Base-by-base conservation (phyloP, 2,797 vertebrate species). In the Graptemys geographica region DNA sequence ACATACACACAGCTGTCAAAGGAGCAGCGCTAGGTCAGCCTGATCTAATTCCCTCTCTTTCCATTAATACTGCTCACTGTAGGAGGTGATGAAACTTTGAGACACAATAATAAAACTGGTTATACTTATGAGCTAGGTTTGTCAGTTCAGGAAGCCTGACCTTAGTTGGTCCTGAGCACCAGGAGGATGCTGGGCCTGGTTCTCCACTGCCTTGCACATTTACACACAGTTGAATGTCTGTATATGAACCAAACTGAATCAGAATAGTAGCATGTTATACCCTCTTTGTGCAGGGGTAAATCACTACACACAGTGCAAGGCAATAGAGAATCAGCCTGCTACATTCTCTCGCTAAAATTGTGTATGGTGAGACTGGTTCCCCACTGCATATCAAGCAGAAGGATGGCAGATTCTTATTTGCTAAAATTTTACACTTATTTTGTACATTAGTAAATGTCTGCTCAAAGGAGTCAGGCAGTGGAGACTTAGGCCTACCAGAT, bases 51-150 rank as follows among this genome's bases (percentile, higher is more conserved):
- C 53, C 57, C 69, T 81, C 1, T 0, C 72, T 65, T 81, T 16
- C 0, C 49, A 86, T 49, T 65, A 27, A 2, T 49, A 1, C 5
- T 49, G 21, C 53, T 81, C 1, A 0, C 23, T 23, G 27, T 72
- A 41, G 44, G 23, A 93, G 1, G 31, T 72, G n/a, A 28, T 1
- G 2, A 37, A 84, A 90, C 18, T 59, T 79, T 0, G 1, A 83
- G 3, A 5, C 5, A 0, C 47, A 18, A 31, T 3, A 10, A 13
- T 1, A 51, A 27, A 79, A 55, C 0, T 0, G 4, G 37, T 57
- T 79, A 52, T 88, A 76, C 51, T 0, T 19, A 72, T 41, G 18
- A 52, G 6, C 1, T 79, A 4, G 79, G 16, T 5, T 47, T 4
- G 11, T 69, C 27, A 28, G 11, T n/a, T 87, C 56, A 28, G 57